Percentiles rank a stretch among this genome's conserved stretches.
Conservation (phyloP, 1,140 invertebrate genomes). For the Trichonephila inaurata region DNA sequence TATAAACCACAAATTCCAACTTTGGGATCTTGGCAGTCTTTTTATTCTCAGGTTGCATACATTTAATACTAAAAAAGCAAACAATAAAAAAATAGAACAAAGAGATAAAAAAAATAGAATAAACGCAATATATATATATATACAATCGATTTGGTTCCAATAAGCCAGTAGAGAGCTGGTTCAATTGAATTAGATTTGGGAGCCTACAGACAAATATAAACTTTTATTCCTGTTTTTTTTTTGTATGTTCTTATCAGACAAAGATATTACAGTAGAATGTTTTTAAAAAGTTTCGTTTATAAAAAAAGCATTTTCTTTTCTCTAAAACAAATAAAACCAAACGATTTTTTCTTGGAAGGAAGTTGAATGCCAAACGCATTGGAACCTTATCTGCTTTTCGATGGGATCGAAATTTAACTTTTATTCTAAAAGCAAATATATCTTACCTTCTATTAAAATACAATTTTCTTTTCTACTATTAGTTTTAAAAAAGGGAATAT, state of each 20-base stretch:
- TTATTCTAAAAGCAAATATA: background rate
- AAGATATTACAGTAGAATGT: background rate
- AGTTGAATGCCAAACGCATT: background rate
- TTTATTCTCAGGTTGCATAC: background rate
- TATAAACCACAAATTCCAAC: background rate
- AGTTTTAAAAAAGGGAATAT: no score
- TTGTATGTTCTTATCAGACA: background rate
- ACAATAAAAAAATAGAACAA: background rate
- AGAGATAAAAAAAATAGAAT: background rate
- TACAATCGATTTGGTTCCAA: constrained; percentile 14
- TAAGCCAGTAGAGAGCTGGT: background rate
- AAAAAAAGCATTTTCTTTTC: background rate
- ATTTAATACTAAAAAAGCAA: background rate
- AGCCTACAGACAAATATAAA: background rate
- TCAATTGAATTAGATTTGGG: background rate
- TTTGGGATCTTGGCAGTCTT: background rate
- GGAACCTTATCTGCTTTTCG: background rate
- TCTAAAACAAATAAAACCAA: background rate
- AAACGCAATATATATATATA: background rate
- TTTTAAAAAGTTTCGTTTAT: background rate
- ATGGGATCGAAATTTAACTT: background rate
- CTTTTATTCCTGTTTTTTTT: background rate
- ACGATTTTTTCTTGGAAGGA: background rate
- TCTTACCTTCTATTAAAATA: background rate
- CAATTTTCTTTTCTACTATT: no score